Evolutionary conservation across 2,113 vertebrate species (phyloP), one percentile per base, ranked within the genome.

Genomic region (Hippocampus zosterae): DNA sequence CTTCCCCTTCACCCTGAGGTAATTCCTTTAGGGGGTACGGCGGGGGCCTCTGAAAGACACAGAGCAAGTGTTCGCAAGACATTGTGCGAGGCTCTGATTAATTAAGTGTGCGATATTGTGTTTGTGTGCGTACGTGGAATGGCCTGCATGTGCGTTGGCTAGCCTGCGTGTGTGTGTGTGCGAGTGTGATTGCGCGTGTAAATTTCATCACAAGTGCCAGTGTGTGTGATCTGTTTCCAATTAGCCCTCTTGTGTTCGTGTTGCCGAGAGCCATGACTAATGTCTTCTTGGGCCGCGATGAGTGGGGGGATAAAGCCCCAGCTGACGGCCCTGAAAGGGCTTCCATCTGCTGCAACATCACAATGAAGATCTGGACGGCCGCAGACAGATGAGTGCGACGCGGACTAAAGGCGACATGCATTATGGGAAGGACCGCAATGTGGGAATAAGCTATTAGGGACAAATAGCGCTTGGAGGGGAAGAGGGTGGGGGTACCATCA

Each of bases 181-280:
- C 74, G 76, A 75, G 74, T 25, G 77, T 81, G 75, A 73, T 71
- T 76, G 77, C 68, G 71, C 27, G 71, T 80, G 83, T 79, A 81
- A 81, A 81, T 73, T 76, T 77, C 77, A 84, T 81, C 80, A 82
- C 74, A 82, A 83, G 84, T 85, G 85, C 72, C 79, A 76, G 77
- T 70, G 80, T 85, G 73, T 87, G 85, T 76, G 84, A 82, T 88
- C 78, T 83, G 83, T 86, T 87, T 86, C 72, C 85, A 83, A 85
- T 84, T 84, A 87, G 85, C 82, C 85, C 70, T 81, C 75, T 85
- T 85, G 80, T 81, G 81, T 85, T 74, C 61, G 65, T 27, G 62
- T 84, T 69, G 89, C 86, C 85, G 7, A 42, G 77, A 86, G 87
- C 74, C 89, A 84, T 89, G 87, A 85, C 84, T 84, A 85, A 90